Base-by-base conservation (phyloP, 2,888 invertebrate species). In the Apamea monoglypha region DNA sequence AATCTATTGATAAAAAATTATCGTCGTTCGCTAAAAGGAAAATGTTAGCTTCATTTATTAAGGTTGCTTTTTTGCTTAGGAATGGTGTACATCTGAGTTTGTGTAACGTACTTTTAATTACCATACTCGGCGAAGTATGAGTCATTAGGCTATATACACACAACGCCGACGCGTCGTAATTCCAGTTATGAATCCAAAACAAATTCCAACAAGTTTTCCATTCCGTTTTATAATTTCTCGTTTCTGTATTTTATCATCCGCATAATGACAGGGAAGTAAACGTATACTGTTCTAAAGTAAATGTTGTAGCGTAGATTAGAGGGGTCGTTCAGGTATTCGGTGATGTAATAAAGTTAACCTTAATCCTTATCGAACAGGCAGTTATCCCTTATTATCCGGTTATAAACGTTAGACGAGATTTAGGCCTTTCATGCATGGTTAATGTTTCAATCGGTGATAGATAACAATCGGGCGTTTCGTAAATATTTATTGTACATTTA, bases 51-150 rank as follows among this genome's bases (percentile, higher is more conserved):
- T 70, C 74, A 76, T 81, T 81, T 85, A 85, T 78, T 74, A 84
- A 67, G 63, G 67, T 47, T 59, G 76, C 63, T 83, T 83, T 89
- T 83, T 82, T 74, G 67, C 77, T 79, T 84, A 75, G 64, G 71
- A 85, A 83, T 84, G 76, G 74, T 73, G 82, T 81, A 85, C 82
- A 82, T 76, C 74, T 40, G 79, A 87, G 81, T 80, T 84, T 74
- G 63, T 68, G 53, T 76, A 79, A 85, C 88, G 83, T 87, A 88
- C 85, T 90, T 88, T 90, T 90, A 90, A 90, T 89, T 90, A 89
- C 88, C 84, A 78, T 83, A 85, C 84, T 86, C 80, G 61, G 63
- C 78, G 82, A 70, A 84, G 87, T 85, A 82, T 82, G 80, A 82
- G 74, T 85, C 81, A 75, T 85, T 87, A 87, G 87, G 82, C 80